Conservation (phyloP, 2,888 invertebrate species). For the Crematogaster levior region DNA sequence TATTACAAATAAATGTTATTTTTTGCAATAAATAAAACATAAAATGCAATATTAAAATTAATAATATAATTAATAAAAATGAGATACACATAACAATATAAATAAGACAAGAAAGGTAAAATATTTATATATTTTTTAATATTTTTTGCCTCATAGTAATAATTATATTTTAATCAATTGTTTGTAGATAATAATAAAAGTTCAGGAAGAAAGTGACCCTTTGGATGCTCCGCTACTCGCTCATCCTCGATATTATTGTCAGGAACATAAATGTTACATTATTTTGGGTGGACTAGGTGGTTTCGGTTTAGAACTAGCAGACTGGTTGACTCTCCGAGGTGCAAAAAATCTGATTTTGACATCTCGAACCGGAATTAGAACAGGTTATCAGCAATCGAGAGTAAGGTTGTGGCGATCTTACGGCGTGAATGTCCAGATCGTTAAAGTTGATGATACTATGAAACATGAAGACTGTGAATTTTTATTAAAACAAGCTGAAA, state of each 20-base stretch:
- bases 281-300: too few species aligned
- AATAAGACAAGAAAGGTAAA: background rate
- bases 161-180: background rate
- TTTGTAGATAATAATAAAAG: constrained; percentile 79
- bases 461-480: too few species aligned
- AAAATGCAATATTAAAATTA: background rate
- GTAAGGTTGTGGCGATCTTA: constrained; percentile 90
- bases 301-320: too few species aligned
- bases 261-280: constrained; percentile 85
- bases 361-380: constrained; percentile 92
- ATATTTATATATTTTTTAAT: background rate
- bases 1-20: background rate
- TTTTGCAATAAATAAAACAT: background rate
- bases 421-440: constrained; percentile 89
- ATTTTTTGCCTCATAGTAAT: background rate
- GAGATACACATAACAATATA: background rate
- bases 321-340: too few species aligned
- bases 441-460: too few species aligned
- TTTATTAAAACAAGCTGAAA: too few species aligned
- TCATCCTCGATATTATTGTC: constrained; percentile 86
- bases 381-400: constrained; percentile 93
- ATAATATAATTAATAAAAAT: too few species aligned
- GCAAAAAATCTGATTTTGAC: too few species aligned
- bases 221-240: constrained; percentile 81
- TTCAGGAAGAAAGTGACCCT: constrained; percentile 69